Evolutionary conservation across 2,888 invertebrate genomes (phyloP).

Genomic region (Athalia circularis): DNA sequence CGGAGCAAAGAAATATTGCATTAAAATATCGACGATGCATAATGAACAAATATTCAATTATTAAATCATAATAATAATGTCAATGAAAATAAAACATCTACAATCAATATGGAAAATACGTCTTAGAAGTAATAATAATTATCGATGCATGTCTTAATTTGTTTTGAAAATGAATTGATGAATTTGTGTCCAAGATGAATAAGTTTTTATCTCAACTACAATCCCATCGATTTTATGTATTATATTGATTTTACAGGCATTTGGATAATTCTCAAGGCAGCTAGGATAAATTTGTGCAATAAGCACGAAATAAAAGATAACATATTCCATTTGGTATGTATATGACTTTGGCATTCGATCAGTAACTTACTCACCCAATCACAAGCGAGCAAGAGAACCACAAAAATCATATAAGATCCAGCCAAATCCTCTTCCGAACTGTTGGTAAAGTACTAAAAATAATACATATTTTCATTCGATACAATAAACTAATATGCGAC

Average conservation of each 20-base stretch:
- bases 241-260: constrained; percentile 25
- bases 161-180: constrained; percentile 18
- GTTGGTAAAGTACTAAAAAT: constrained; percentile 29
- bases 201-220: constrained; percentile 19
- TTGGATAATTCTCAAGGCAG: constrained; percentile 42
- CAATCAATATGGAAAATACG: constrained; percentile 42
- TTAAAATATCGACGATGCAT: constrained; percentile 32
- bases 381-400: constrained; percentile 13
- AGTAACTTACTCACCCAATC: constrained; percentile 28
- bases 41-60: constrained; percentile 34
- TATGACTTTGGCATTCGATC: constrained; percentile 45
- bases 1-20: constrained; percentile 38
- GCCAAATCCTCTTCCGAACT: constrained; percentile 43
- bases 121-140: constrained; percentile 54
- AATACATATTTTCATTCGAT: neutral
- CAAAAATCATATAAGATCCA: constrained; percentile 41
- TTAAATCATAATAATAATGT: constrained; percentile 16
- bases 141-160: constrained; percentile 46
- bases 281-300: constrained; percentile 27
- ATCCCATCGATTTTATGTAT: constrained; percentile 30
- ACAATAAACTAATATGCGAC: constrained; percentile 14
- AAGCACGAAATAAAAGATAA: constrained; percentile 13
- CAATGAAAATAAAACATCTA: constrained; percentile 45
- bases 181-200: constrained; percentile 35
- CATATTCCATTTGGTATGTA: constrained; percentile 46